A percentile compares a stretch with the other conserved stretches of the same genome.
Conservation (phyloP, 2,888 invertebrate genomes). For the Athrips mouffetella region DNA sequence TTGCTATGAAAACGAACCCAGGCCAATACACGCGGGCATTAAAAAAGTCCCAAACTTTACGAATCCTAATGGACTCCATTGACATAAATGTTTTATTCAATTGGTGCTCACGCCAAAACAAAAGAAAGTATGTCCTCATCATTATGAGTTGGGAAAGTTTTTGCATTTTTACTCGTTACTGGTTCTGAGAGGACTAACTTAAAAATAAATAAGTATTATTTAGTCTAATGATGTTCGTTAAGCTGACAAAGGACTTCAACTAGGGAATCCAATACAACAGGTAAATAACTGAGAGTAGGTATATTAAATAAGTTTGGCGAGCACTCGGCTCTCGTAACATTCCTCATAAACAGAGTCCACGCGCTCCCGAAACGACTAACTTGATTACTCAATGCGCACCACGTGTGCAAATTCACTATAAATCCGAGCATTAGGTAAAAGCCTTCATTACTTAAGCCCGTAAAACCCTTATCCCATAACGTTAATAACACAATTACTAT, state of each 20-base stretch:
- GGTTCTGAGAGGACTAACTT: conserved; percentile 36
- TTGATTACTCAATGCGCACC: conserved; percentile 52
- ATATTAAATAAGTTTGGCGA: conserved; percentile 9
- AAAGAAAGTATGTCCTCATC: conserved; percentile 69
- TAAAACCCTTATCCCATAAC: conserved; percentile 79
- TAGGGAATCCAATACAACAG: background rate
- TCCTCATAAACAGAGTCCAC: conserved; percentile 17
- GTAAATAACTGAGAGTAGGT: background rate
- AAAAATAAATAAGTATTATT: conserved; percentile 43
- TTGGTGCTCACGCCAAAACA: conserved; percentile 67
- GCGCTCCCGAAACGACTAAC: conserved; percentile 33
- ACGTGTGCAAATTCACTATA: conserved; percentile 69
- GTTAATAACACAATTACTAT: conserved; percentile 79
- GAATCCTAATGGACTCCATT: conserved; percentile 70
- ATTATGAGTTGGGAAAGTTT: conserved; percentile 67
- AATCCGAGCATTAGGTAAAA: conserved; percentile 72
- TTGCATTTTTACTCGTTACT: conserved; percentile 66
- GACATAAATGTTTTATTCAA: conserved; percentile 77
- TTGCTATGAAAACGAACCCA: conserved; percentile 32
- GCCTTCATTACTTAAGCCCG: conserved; percentile 77
- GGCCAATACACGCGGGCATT: conserved; percentile 47
- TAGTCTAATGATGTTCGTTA: conserved; percentile 21
- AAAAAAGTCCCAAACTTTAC: conserved; percentile 56
- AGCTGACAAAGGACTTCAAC: conserved; percentile 8
- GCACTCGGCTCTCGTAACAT: conserved; percentile 4